Conservation (phyloP, 2,113 vertebrate species). For the Rhinopomastus cyanomelas region DNA sequence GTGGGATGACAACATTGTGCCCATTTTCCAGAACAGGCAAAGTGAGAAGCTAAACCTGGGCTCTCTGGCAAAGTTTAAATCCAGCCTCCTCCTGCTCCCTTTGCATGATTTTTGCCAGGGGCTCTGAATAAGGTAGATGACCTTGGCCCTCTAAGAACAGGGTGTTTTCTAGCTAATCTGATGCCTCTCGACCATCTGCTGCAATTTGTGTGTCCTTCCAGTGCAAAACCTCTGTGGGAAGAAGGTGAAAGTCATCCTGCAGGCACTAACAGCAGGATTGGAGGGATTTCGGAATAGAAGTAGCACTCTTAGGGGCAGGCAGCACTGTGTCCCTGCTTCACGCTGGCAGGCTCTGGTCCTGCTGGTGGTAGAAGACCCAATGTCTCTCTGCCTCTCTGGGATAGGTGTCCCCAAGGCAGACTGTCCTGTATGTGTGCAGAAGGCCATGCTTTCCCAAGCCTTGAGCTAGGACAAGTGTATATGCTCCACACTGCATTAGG, state of each 20-base stretch:
- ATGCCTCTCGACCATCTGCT: neutral
- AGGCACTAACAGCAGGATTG: neutral
- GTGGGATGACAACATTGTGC: neutral
- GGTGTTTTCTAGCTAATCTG: neutral
- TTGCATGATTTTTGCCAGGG: accelerated
- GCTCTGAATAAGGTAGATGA: neutral
- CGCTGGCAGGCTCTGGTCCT: neutral
- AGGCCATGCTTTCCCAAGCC: neutral
- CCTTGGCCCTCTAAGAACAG: neutral
- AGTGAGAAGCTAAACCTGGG: neutral
- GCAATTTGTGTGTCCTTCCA: neutral
- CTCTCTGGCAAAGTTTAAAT: neutral
- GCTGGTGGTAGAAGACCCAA: neutral
- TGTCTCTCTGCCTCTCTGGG: neutral
- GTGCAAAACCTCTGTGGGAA: neutral
- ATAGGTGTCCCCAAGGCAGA: neutral
- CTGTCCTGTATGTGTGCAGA: neutral
- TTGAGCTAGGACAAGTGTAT: neutral
- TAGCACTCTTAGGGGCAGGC: neutral
- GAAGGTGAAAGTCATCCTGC: neutral
- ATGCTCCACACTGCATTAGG: accelerated
- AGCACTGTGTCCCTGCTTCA: too few relatives aligned
- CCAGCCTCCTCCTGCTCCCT: neutral
- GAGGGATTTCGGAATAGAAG: neutral
- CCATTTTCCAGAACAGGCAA: neutral